A percentile compares a stretch with the other conserved stretches of the same genome.
Conservation (phyloP, 2,888 invertebrate genomes). For the Leptopilina syphax region DNA sequence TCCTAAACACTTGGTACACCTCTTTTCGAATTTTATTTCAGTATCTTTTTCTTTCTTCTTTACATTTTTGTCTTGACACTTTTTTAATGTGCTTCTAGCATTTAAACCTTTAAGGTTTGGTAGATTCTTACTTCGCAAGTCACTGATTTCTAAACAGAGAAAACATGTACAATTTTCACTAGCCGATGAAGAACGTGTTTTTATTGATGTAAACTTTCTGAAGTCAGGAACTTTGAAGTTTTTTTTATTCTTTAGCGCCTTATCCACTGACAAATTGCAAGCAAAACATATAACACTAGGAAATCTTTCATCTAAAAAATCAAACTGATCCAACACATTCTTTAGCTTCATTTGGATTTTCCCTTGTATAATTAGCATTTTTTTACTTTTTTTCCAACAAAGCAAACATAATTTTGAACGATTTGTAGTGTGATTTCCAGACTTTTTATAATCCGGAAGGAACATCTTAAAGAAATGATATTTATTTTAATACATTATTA, state of each 20-base stretch:
- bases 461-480: no score
- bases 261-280: background rate
- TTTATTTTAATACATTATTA: no score
- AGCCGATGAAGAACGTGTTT: background rate
- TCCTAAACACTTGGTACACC: constrained; percentile 6
- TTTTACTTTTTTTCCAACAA: no score
- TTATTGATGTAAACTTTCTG: background rate
- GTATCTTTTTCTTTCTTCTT: background rate
- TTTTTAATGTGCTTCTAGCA: background rate
- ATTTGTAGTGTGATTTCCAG: no score
- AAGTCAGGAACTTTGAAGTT: constrained; percentile 5
- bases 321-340: no score
- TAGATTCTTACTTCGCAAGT: background rate
- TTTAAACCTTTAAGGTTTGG: constrained; percentile 13
- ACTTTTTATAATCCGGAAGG: no score
- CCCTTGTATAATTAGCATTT: no score
- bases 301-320: no score
- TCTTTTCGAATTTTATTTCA: constrained; percentile 13
- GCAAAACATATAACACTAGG: no score
- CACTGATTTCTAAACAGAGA: constrained; percentile 13
- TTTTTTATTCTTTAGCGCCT: background rate
- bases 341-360: no score
- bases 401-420: no score
- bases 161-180: constrained; percentile 1
- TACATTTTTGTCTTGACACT: background rate